phyloP scores from a whole-genome alignment of 2,888 invertebrate species.

The Drosophila antonietae region DNA sequence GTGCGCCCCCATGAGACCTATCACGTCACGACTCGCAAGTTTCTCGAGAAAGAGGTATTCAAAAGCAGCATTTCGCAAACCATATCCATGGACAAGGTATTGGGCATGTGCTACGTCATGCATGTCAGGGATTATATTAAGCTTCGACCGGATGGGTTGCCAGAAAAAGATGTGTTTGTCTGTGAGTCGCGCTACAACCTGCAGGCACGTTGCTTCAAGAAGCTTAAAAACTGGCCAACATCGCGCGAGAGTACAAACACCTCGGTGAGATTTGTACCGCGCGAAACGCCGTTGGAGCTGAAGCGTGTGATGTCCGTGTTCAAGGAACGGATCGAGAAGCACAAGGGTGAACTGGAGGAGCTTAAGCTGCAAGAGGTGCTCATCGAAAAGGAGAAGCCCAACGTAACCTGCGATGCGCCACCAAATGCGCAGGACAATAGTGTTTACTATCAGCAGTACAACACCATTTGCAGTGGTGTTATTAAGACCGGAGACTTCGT shows the following conservation, averaged over 20 bases:
- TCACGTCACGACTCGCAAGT: constrained; percentile 97
- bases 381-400: constrained; percentile 94
- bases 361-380: constrained; percentile 92
- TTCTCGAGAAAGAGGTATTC: constrained; percentile 97
- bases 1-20: constrained; percentile 97
- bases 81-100: constrained; percentile 92
- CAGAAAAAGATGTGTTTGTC: constrained; percentile 97
- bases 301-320: constrained; percentile 96
- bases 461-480: constrained; percentile 92
- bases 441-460: constrained; percentile 97
- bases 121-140: constrained; percentile 97
- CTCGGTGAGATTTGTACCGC: constrained; percentile 87
- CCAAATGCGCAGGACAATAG: constrained; percentile 90
- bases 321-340: constrained; percentile 94
- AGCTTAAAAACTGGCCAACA: constrained; percentile 92
- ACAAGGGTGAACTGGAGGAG: constrained; percentile 94
- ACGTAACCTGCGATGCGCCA: constrained; percentile 89
- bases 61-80: constrained; percentile 95
- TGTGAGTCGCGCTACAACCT: constrained; percentile 98
- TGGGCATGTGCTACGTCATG: constrained; percentile 96
- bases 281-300: constrained; percentile 92
- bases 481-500: constrained; percentile 97
- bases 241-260: constrained; percentile 86
- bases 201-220: constrained; percentile 94
- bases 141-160: constrained; percentile 93